phyloP scores from a whole-genome alignment of 2,888 invertebrate genomes.

The Dendrolimus houi region DNA sequence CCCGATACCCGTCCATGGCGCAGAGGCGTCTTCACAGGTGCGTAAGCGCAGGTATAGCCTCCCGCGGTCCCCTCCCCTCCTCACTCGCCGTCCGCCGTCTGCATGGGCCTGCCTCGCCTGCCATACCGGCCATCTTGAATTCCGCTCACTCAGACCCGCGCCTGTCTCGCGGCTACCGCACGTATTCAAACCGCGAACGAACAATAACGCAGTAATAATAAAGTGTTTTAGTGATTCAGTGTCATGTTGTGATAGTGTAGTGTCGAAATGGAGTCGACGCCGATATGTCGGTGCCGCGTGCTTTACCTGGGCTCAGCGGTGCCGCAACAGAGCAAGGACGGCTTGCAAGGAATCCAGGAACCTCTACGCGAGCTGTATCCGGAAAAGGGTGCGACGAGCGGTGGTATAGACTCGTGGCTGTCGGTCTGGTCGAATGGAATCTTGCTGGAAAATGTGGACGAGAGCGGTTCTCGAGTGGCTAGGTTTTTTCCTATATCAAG shows the following conservation, averaged over 20 bases:
- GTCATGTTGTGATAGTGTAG: conserved; percentile 69
- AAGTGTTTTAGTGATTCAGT: conserved; percentile 53
- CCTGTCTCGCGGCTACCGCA: conserved; percentile 60
- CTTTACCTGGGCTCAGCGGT: conserved; percentile 97
- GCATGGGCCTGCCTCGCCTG: conserved; percentile 14
- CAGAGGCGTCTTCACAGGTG: conserved; percentile 59
- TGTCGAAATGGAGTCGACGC: conserved; percentile 85
- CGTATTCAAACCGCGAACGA: conserved; percentile 34
- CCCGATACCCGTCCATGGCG: conserved; percentile 10
- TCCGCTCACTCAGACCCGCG: conserved; percentile 72
- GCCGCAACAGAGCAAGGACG: conserved; percentile 98
- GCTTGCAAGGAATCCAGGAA: conserved; percentile 97
- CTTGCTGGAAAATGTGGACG: conserved; percentile 95
- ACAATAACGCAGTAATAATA: conserved; percentile 22
- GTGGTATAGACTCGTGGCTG: conserved; percentile 96
- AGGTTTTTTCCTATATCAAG: conserved; percentile 97
- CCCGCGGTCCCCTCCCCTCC: conserved; percentile 14
- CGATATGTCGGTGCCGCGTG: conserved; percentile 97
- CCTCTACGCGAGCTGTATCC: conserved; percentile 97
- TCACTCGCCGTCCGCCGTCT: conserved; percentile 20
- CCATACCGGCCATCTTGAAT: conserved; percentile 65
- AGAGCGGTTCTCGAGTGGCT: conserved; percentile 94
- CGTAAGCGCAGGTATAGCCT: conserved; percentile 58
- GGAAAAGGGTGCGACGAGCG: conserved; percentile 91
- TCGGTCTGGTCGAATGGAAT: conserved; percentile 98